Conservation (phyloP, 2,113 vertebrate species). For the Apaloderma vittatum region DNA sequence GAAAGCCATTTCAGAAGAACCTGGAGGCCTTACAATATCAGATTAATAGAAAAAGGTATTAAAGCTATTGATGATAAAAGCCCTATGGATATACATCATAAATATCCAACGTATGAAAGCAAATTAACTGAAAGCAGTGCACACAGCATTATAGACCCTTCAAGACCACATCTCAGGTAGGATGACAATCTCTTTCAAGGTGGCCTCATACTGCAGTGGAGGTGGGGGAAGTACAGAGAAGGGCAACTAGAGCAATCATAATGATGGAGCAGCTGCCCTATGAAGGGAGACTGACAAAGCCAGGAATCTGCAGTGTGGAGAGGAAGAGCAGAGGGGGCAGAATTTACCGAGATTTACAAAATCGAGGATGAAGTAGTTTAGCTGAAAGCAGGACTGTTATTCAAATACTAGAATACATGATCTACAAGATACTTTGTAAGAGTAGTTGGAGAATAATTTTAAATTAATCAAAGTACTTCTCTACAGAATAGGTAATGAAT, state of each 20-base stretch:
- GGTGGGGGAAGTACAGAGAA: background rate
- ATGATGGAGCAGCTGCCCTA: background rate
- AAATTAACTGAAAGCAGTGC: conserved; percentile 16
- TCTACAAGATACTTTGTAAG: background rate
- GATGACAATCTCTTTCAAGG: background rate
- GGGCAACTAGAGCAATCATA: background rate
- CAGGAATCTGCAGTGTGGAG: background rate
- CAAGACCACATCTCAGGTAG: background rate
- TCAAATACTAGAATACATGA: background rate
- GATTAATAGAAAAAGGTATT: background rate
- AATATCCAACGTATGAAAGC: background rate
- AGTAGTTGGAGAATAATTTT: background rate
- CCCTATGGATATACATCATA: background rate
- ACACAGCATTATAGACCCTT: background rate
- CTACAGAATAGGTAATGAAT: background rate
- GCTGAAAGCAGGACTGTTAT: background rate
- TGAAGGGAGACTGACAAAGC: background rate
- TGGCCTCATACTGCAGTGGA: background rate
- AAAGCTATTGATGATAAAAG: background rate
- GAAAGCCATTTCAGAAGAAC: background rate
- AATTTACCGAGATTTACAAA: background rate
- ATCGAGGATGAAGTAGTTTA: background rate
- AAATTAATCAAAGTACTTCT: background rate
- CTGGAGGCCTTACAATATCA: background rate
- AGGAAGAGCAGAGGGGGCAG: fast-evolving